These are phyloP conservation scores for Sebastes dallii DNA, from an alignment of 2,797 vertebrate genomes.

Conservation along the genomic window DNA sequence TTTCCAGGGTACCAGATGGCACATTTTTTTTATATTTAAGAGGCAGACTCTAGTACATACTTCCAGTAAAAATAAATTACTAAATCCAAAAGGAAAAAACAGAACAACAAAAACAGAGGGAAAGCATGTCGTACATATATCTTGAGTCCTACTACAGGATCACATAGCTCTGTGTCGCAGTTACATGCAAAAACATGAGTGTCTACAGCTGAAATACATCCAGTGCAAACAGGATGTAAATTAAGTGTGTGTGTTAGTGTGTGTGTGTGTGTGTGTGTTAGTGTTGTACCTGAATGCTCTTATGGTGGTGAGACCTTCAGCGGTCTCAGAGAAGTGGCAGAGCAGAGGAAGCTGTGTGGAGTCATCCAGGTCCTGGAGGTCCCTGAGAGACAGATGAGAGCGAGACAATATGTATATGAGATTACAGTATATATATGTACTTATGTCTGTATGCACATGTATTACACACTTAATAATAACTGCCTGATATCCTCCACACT, in stretches of 20 bases:
- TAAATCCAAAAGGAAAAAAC: not conserved
- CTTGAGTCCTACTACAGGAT: not conserved
- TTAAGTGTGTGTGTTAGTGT: not conserved
- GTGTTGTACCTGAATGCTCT: constrained; percentile 89
- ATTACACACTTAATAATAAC: not conserved
- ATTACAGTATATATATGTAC: not conserved
- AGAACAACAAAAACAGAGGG: not conserved
- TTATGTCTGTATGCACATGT: not conserved
- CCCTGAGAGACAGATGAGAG: constrained; percentile 74
- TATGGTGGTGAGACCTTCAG: constrained; percentile 97
- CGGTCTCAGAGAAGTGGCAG: constrained; percentile 98
- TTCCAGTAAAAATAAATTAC: not conserved
- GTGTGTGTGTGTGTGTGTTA: not conserved
- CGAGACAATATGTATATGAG: not conserved
- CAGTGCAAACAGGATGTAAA: not conserved
- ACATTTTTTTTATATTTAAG: not conserved
- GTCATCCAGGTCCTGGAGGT: constrained; percentile 97
- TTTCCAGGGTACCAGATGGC: not conserved
- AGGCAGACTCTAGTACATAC: not conserved
- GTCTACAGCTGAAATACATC: not conserved
- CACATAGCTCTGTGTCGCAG: not conserved
- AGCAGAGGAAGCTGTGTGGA: constrained; percentile 96
- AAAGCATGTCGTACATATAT: not conserved
- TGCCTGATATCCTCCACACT: not conserved
- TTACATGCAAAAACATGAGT: not conserved